Evolutionary conservation across 2,888 invertebrate genomes (phyloP).

Genomic region (Hybos culiciformis): DNA sequence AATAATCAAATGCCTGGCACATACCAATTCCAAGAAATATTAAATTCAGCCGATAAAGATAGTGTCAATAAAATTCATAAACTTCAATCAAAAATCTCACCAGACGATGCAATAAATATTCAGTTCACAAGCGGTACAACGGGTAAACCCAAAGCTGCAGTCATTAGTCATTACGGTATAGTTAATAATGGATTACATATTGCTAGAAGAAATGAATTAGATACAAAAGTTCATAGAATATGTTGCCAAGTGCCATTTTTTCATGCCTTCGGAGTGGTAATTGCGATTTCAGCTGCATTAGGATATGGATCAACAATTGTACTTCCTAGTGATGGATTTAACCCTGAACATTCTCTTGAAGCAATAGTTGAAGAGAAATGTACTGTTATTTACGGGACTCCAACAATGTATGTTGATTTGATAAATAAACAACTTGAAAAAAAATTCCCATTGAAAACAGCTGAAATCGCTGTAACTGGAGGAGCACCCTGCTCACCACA

Average conservation of each 20-base stretch:
- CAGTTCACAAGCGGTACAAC: conserved; percentile 72
- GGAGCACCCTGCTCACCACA: conserved; percentile 53
- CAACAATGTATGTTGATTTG: conserved; percentile 69
- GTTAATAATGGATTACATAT: conserved; percentile 56
- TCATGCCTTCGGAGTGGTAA: conserved; percentile 60
- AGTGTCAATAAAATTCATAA: conserved; percentile 8
- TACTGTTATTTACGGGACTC: conserved; percentile 55
- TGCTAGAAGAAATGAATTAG: conserved; percentile 36
- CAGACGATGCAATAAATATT: conserved; percentile 55
- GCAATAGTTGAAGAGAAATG: conserved; percentile 55
- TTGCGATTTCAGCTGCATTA: conserved; percentile 41
- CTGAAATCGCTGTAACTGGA: conserved; percentile 45
- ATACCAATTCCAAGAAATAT: conserved; percentile 29
- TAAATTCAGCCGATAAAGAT: conserved; percentile 20
- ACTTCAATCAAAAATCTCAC: conserved; percentile 41
- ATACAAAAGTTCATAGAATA: conserved; percentile 27
- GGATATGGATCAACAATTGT: conserved; percentile 44
- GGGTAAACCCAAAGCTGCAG: conserved; percentile 52
- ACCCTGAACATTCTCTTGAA: conserved; percentile 43
- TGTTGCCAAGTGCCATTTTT: conserved; percentile 56
- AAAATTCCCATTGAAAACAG: conserved; percentile 33
- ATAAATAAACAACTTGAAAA: conserved; percentile 37
- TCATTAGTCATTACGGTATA: conserved; percentile 51
- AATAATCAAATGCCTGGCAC: conserved; percentile 36
- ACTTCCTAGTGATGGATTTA: conserved; percentile 41